Evolutionary conservation across 2,888 invertebrate species (phyloP).

Genomic region (Pollenia angustigena): DNA sequence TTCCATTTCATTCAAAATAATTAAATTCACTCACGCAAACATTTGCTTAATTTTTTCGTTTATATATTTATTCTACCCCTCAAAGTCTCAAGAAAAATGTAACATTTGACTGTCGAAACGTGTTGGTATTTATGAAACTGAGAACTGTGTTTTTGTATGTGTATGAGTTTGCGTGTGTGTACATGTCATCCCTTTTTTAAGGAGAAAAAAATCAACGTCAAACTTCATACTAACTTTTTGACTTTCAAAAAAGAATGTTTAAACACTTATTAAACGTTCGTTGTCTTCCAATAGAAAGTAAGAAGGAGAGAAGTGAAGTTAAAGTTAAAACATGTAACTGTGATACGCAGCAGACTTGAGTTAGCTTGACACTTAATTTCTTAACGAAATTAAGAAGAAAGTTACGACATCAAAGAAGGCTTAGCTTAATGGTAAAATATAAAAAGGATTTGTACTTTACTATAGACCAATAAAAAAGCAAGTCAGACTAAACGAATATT

Average conservation of each 20-base stretch:
- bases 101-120: conserved; percentile 33
- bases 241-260: conserved; percentile 26
- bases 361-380: too few species aligned
- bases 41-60: background rate
- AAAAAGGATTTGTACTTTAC: too few species aligned
- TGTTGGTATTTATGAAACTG: conserved; percentile 8
- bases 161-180: conserved; percentile 3
- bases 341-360: too few species aligned
- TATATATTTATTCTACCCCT: background rate
- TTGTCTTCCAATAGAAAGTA: background rate
- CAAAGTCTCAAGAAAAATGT: conserved; percentile 30
- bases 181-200: conserved; percentile 14
- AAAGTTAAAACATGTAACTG: background rate
- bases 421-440: too few species aligned
- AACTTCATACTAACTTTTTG: conserved; percentile 54
- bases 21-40: conserved; percentile 61
- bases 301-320: background rate
- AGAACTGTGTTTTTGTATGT: conserved; percentile 4
- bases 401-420: too few species aligned
- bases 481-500: too few species aligned
- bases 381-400: too few species aligned
- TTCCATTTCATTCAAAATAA: conserved; percentile 48
- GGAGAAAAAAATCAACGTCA: background rate
- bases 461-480: too few species aligned
- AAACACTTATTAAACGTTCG: conserved; percentile 14